Base-by-base conservation (phyloP, 1,140 invertebrate genomes). In the Camponotus vicinus region DNA sequence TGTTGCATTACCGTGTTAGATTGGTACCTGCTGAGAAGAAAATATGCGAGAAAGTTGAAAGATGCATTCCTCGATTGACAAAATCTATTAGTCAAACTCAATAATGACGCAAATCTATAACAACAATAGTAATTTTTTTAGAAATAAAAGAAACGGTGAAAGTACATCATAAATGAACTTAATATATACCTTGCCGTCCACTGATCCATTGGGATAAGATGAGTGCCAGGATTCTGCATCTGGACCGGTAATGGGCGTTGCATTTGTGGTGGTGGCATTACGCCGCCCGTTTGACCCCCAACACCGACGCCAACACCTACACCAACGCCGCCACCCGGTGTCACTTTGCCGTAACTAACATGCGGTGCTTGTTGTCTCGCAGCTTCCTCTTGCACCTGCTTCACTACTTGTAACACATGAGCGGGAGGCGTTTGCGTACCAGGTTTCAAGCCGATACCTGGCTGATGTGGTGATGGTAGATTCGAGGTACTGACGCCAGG, bases 341-440 rank as follows among this genome's bases (percentile, higher is more conserved):
- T 96, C 86, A 97, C 97, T 93, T 97, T 97, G 3, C 97, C 97
- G 86, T 97, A 97, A 66, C 95, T 93, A 27, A 96, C 95, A 86
- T 97, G 97, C 13, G 97, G 97, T 11, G 96, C 97, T 92, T 98
- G 97, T 93, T 98, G 98, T 34, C 98, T 95, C 1, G 98, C 98
- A 64, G 98, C 98, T 92, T 98, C 98, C 92, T 98, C 98, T 93
- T 99, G 98, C 1, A 99, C 98, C 95, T 99, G 97, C 92, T 98
- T 98, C 18, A 98, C 98, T 37, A 98, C 98, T 93, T 98, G 97
- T 55, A 98, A 96, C 15, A 98, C 98, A 92, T 97, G 98, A 4
- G 97, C 97, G 4, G 98, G 97, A 9, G 98, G 98, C 11, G 97
- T 97, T 91, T 98, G 97, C 6, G 96, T 96, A 7, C 96, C 96